phyloP scores from a whole-genome alignment of 2,113 vertebrate genomes.

The Abramis brama region DNA sequence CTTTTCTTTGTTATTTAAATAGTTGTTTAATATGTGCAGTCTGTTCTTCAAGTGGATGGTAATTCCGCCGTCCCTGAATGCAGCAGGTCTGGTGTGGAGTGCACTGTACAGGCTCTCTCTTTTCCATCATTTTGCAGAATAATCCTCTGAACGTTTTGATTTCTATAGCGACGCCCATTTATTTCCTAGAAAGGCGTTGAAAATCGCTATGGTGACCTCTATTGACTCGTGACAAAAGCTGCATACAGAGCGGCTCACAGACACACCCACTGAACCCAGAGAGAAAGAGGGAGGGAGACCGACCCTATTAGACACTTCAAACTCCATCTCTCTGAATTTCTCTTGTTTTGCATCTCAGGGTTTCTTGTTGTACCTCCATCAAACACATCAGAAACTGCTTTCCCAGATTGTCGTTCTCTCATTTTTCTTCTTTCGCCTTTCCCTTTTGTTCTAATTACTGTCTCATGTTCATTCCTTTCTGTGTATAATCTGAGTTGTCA shows the following conservation, averaged over 20 bases:
- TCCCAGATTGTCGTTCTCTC: not conserved
- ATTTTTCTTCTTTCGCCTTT: not conserved
- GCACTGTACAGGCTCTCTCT: not conserved
- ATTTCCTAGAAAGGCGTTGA: slow-evolving; percentile 70
- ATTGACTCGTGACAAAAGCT: slow-evolving; percentile 82
- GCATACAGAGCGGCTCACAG: slow-evolving; percentile 78
- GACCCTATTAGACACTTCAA: slow-evolving; percentile 27
- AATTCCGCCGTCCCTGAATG: not conserved
- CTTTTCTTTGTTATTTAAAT: not conserved
- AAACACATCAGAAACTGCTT: slow-evolving; percentile 14
- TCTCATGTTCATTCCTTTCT: slow-evolving; percentile 12
- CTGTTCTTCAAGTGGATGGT: not conserved
- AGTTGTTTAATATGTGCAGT: not conserved
- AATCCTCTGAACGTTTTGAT: not conserved
- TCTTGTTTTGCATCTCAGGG: slow-evolving; percentile 5
- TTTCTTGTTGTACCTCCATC: slow-evolving; percentile 10
- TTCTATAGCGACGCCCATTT: slow-evolving; percentile 26
- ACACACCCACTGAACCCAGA: slow-evolving; percentile 50
- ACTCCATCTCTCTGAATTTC: not conserved
- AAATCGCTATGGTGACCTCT: slow-evolving; percentile 80
- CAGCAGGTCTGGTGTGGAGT: not conserved
- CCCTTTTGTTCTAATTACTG: not conserved
- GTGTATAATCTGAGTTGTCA: not conserved
- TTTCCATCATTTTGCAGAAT: not conserved
- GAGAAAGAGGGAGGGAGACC: not conserved